Conservation (phyloP, 2,888 invertebrate species). For the Glaucopsyche alexis region DNA sequence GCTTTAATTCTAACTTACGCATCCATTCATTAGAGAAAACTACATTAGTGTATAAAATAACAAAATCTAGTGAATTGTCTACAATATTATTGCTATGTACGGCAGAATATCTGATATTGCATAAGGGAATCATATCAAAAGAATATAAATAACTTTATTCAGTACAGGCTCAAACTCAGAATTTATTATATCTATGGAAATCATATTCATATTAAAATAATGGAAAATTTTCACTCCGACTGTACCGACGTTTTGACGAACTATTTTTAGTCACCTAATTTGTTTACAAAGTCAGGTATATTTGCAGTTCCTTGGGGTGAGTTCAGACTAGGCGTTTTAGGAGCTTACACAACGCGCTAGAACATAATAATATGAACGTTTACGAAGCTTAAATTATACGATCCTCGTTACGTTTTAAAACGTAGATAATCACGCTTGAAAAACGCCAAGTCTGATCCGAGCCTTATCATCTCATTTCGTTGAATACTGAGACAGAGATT, state of each 20-base stretch:
- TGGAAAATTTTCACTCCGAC: constrained; percentile 1
- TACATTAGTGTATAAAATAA: constrained; percentile 19
- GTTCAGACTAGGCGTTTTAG: neutral
- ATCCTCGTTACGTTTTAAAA: neutral
- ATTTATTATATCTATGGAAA: constrained; percentile 21
- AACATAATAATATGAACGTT: neutral
- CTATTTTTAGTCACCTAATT: neutral
- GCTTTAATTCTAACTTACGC: constrained; percentile 10
- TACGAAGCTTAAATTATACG: neutral
- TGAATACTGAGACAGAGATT: constrained; percentile 16
- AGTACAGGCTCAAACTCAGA: constrained; percentile 27
- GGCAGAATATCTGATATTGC: constrained; percentile 51
- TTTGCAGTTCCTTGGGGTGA: neutral
- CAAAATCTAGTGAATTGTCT: constrained; percentile 14
- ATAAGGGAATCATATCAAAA: constrained; percentile 57
- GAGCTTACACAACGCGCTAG: neutral
- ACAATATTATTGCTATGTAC: constrained; percentile 28
- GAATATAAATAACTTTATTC: constrained; percentile 37
- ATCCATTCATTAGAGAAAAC: constrained; percentile 1
- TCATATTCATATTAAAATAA: constrained; percentile 25
- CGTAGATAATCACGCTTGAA: constrained; percentile 15
- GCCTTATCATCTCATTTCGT: constrained; percentile 19
- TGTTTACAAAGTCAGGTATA: neutral
- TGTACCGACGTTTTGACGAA: neutral
- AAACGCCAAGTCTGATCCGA: constrained; percentile 17